phyloP scores from a whole-genome alignment of 1,140 invertebrate genomes.

The Drosophila dunni region DNA sequence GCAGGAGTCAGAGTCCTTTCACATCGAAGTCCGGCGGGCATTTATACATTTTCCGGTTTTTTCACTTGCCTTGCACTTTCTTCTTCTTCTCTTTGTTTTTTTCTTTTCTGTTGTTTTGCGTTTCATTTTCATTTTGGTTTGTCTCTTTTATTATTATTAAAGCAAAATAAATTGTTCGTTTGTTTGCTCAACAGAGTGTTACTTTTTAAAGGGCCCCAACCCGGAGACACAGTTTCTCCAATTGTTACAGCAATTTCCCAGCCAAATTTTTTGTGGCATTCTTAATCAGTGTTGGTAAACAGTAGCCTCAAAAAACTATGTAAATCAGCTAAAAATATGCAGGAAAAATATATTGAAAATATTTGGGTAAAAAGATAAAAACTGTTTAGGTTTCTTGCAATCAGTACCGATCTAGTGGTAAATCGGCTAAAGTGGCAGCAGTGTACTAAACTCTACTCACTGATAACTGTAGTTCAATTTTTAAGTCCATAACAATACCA shows the following conservation, averaged over 20 bases:
- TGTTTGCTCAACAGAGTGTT: conserved; percentile 68
- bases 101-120: background rate
- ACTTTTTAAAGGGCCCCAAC: conserved; percentile 53
- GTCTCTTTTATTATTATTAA: conserved; percentile 60
- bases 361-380: too few species aligned
- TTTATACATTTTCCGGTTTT: conserved; percentile 39
- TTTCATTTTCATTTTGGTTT: conserved; percentile 19
- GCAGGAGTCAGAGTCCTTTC: conserved; percentile 8
- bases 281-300: too few species aligned
- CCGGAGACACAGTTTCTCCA: background rate
- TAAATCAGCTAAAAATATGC: too few species aligned
- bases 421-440: too few species aligned
- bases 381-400: too few species aligned
- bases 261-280: too few species aligned
- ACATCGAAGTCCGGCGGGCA: conserved; percentile 30
- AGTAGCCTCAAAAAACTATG: too few species aligned
- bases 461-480: too few species aligned
- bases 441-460: too few species aligned
- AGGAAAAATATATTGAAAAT: too few species aligned
- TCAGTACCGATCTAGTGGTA: too few species aligned
- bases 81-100: background rate
- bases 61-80: conserved; percentile 55
- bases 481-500: too few species aligned
- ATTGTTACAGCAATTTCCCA: background rate
- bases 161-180: conserved; percentile 66